Percentiles rank a stretch among this genome's conserved stretches.
Evolutionary conservation across 2,797 vertebrate genomes (phyloP).

Genomic region (Danio aesculapii): DNA sequence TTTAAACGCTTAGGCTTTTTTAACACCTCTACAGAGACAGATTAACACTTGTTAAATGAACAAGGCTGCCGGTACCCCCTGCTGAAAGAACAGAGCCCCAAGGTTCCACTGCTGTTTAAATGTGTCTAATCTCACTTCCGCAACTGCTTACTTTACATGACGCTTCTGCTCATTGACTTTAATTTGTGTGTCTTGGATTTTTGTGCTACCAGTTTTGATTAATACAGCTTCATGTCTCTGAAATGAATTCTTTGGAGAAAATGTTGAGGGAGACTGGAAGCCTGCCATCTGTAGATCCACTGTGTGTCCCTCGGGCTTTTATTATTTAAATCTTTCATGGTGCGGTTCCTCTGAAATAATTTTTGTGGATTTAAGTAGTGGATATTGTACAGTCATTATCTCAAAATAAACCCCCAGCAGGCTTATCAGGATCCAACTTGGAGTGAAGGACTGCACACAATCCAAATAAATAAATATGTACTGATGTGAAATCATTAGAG

Average conservation of each 20-base stretch:
- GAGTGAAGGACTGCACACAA: neutral
- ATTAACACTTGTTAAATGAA: conserved; percentile 58
- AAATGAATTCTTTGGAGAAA: neutral
- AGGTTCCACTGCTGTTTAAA: conserved; percentile 56
- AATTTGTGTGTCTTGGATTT: conserved; percentile 48
- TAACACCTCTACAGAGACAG: conserved; percentile 54
- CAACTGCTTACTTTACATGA: conserved; percentile 52
- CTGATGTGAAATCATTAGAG: neutral
- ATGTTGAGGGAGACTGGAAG: neutral
- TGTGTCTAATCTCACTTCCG: conserved; percentile 52
- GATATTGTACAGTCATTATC: neutral
- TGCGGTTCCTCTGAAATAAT: neutral
- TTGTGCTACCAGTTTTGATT: conserved; percentile 10
- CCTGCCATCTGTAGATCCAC: neutral
- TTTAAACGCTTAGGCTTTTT: conserved; percentile 41
- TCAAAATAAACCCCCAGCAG: neutral
- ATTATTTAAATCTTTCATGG: neutral
- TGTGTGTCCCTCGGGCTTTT: neutral
- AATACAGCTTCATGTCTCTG: conserved; percentile 6
- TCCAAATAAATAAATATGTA: neutral
- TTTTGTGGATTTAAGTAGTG: neutral
- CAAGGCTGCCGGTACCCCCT: conserved; percentile 51
- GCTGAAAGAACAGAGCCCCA: conserved; percentile 45
- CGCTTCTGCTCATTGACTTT: conserved; percentile 43
- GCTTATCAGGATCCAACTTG: neutral